phyloP scores from a whole-genome alignment of 2,113 vertebrate species.

The Nipponia nippon region DNA sequence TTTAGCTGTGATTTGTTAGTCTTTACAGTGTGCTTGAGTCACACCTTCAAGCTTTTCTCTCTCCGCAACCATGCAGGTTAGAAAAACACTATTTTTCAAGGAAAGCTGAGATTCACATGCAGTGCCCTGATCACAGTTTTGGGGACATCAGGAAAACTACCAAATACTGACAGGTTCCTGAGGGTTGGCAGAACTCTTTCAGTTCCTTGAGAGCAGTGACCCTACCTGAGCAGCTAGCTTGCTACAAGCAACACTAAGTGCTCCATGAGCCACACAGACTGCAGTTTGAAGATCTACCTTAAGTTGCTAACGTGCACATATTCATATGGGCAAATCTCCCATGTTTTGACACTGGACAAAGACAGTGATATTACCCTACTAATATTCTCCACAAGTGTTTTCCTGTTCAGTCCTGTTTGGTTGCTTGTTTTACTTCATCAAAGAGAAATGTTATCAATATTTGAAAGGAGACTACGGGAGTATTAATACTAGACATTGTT shows the following conservation, averaged over 20 bases:
- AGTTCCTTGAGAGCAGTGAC: neutral
- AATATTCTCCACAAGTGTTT: neutral
- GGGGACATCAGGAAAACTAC: neutral
- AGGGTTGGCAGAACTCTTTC: neutral
- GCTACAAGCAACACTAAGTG: neutral
- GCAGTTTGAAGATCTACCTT: neutral
- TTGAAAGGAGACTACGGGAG: neutral
- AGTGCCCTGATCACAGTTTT: neutral
- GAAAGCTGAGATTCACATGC: neutral
- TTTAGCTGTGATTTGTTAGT: neutral
- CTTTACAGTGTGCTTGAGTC: neutral
- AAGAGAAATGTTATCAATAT: neutral
- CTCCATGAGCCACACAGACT: neutral
- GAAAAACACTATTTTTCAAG: neutral
- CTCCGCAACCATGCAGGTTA: neutral
- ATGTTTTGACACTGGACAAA: neutral
- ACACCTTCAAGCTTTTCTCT: neutral
- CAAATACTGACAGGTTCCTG: neutral
- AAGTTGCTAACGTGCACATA: neutral
- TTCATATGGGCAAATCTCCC: neutral
- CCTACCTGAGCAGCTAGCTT: neutral
- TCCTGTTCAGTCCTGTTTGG: neutral
- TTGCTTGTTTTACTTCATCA: neutral
- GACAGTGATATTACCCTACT: neutral
- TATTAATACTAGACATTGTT: neutral